These are phyloP conservation scores for Plutomurus gul DNA, from an alignment of 1,140 invertebrate species.

Conservation along the genomic window DNA sequence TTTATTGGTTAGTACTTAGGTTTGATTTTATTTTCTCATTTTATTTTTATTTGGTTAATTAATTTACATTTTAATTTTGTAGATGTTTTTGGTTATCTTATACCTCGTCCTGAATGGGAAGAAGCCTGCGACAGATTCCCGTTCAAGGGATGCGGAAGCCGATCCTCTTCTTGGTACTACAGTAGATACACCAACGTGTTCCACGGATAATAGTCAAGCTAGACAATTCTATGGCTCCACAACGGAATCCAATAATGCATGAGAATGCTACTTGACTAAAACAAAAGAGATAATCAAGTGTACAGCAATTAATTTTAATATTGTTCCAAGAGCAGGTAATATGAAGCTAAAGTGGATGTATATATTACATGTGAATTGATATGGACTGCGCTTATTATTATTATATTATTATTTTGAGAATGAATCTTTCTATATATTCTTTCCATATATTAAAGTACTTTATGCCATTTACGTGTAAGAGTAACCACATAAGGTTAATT, in stretches of 20 bases:
- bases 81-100: background rate
- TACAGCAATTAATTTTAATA: too few relatives aligned
- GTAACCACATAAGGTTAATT: too few relatives aligned
- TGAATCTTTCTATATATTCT: too few relatives aligned
- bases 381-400: too few relatives aligned
- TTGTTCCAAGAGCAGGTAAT: too few relatives aligned
- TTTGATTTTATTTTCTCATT: background rate
- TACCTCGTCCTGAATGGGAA: background rate
- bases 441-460: too few relatives aligned
- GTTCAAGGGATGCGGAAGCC: background rate
- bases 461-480: too few relatives aligned
- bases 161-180: background rate
- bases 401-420: too few relatives aligned
- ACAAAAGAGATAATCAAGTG: background rate
- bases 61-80: too few relatives aligned
- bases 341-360: too few relatives aligned
- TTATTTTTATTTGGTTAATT: background rate
- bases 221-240: slow-evolving; percentile 1
- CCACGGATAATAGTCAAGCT: background rate
- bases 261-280: background rate
- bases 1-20: slow-evolving; percentile 63
- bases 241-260: background rate
- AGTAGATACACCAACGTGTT: background rate
- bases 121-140: background rate
- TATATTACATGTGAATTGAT: too few relatives aligned